Conservation (phyloP, 64 coral and sea anemone species). For the Hydrozoanthus tunicans region DNA sequence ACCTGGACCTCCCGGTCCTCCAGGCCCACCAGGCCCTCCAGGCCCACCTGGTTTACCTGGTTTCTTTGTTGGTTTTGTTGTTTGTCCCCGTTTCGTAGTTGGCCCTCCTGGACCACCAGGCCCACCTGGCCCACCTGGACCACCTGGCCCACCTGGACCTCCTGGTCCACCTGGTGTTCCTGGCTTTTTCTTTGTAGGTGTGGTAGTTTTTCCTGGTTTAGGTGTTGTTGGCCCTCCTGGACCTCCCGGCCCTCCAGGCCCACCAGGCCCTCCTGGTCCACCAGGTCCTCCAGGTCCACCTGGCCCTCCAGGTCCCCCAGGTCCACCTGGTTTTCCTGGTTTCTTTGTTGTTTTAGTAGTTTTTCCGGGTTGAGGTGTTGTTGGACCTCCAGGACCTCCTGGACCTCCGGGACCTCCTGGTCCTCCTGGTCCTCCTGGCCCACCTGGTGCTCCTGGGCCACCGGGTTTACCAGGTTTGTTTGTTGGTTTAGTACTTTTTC, state of each 20-base stretch:
- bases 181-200: constrained; percentile 52
- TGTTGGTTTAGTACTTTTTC: constrained; percentile 25
- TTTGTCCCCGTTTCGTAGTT: too few species aligned
- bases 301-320: neutral
- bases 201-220: constrained; percentile 29
- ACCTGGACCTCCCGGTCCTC: constrained; percentile 3
- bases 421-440: constrained; percentile 59
- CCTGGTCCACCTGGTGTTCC: constrained; percentile 70
- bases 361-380: constrained; percentile 25
- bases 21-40: neutral
- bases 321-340: too few species aligned
- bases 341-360: neutral
- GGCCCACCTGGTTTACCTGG: constrained; percentile 14
- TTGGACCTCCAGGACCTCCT: neutral
- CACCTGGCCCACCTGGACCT: too few species aligned
- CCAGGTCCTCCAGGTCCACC: neutral
- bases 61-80: neutral
- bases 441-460: constrained; percentile 61
- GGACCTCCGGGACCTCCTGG: constrained; percentile 61
- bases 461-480: constrained; percentile 59
- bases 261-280: constrained; percentile 57
- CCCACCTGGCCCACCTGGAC: too few species aligned
- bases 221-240: constrained; percentile 51
- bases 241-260: constrained; percentile 47
- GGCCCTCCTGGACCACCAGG: too few species aligned